Conservation (phyloP, 2,888 invertebrate genomes). For the Thera obeliscata region DNA sequence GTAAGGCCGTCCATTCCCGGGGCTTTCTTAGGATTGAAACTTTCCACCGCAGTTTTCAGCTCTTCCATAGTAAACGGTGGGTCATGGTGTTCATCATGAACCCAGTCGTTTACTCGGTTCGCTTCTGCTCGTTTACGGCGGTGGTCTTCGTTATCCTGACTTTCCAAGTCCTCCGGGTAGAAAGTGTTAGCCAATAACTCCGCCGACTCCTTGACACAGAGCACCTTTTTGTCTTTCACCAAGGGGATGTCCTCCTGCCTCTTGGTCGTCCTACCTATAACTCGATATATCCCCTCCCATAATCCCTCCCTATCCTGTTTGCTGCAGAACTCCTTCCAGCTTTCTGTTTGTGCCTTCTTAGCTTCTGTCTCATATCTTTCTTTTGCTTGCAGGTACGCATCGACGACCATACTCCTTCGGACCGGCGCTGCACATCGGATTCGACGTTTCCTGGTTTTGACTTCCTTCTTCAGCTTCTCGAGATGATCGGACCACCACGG, state of each 20-base stretch:
- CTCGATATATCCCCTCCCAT: conserved; percentile 21
- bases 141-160: conserved; percentile 21
- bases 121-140: conserved; percentile 3
- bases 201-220: conserved; percentile 13
- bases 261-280: conserved; percentile 11
- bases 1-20: conserved; percentile 24
- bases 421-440: neutral
- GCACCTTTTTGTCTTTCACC: neutral
- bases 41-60: conserved; percentile 6
- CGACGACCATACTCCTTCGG: neutral
- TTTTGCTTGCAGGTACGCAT: neutral
- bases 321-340: no score
- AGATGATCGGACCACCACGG: conserved; percentile 22
- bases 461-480: neutral
- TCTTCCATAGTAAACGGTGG: conserved; percentile 30
- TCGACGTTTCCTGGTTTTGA: conserved; percentile 6
- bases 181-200: conserved; percentile 18
- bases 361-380: conserved; percentile 6
- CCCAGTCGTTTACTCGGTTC: conserved; percentile 11
- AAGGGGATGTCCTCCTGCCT: conserved; percentile 16
- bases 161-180: conserved; percentile 20
- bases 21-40: conserved; percentile 39
- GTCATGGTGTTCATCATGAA: neutral
- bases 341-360: no score
- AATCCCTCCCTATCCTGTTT: neutral